Base-by-base conservation (phyloP, 2,113 vertebrate species). In the Ctenodactylus gundi region DNA sequence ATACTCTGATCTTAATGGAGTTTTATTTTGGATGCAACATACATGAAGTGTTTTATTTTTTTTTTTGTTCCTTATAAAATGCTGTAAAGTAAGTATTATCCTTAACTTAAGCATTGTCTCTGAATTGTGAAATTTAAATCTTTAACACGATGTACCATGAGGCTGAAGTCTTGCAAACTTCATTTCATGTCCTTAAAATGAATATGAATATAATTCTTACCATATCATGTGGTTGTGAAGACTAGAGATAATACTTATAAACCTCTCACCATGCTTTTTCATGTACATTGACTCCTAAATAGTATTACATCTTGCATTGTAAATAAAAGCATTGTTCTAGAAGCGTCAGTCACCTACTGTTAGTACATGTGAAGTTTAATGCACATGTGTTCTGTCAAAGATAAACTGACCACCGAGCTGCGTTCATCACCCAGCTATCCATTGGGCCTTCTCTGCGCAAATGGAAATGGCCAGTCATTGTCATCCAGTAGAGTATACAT, bases 231-330 rank as follows among this genome's bases (percentile, higher is more conserved):
- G 84, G 13, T 70, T 85, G 34, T 77, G 73, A 95, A 58, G 46
- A 91, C 88, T 88, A 85, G 39, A 93, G 49, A 88, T 92, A 90
- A 64, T 78, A 36, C 20, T 85, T 88, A 67, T 67, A 95, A 94
- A 75, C 29, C 49, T 94, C 65, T 85, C 57, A 77, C 67, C 29
- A 67, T 68, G 53, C 31, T 65, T 96, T 49, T 91, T 86, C 53
- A 76, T 20, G 68, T 31, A 75, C 36, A 39, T 6, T 78, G 44
- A 75, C 25, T 41, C 14, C 34, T 73, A 70, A 85, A 67, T 94
- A 82, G 41, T 75, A 53, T 41, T 17, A 41, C 86, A 13, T 68
- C 49, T 60, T 75, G 17, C 5, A 75, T 68, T n/a, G 10, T 78
- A 60, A 84, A 80, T 39, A 84, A 78, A 78, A 85, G 9, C 29